Conservation (phyloP, 2,113 vertebrate genomes). For the Oenanthe melanoleuca region DNA sequence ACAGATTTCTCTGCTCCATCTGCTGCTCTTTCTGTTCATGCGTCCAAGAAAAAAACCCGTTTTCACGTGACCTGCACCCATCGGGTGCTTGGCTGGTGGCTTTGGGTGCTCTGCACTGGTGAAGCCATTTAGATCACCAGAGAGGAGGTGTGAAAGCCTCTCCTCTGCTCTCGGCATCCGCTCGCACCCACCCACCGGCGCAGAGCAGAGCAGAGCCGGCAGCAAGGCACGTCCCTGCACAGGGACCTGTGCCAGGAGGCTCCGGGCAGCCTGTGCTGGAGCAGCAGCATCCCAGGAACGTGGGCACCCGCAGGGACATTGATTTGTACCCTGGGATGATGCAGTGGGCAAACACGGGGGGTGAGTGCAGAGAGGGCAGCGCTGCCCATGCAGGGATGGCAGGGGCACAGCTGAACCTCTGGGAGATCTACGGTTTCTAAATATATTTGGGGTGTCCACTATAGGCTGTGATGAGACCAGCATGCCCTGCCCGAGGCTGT, state of each 20-base stretch:
- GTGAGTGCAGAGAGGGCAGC: background rate
- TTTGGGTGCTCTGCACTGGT: background rate
- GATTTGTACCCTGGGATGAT: background rate
- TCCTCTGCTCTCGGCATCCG: background rate
- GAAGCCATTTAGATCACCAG: background rate
- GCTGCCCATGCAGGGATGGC: no score
- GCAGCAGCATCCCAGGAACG: background rate
- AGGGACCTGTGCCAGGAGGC: background rate
- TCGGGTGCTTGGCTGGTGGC: background rate
- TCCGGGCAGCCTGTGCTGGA: background rate
- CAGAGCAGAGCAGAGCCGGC: background rate
- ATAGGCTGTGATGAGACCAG: slow-evolving; percentile 18
- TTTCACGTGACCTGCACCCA: background rate
- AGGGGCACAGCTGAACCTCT: background rate
- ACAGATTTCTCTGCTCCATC: background rate
- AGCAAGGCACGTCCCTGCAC: background rate
- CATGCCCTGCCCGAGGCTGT: background rate
- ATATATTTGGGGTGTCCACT: background rate
- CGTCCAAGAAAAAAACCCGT: background rate
- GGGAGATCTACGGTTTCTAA: background rate
- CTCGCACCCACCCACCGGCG: background rate
- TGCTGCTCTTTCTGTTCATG: background rate
- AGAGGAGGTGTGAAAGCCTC: slow-evolving; percentile 32
- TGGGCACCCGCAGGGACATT: background rate
- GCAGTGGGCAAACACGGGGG: fast-evolving